Percentiles rank a stretch among this genome's conserved stretches.
Evolutionary conservation across 2,797 vertebrate species (phyloP).

Genomic region (Hemitrygon akajei): DNA sequence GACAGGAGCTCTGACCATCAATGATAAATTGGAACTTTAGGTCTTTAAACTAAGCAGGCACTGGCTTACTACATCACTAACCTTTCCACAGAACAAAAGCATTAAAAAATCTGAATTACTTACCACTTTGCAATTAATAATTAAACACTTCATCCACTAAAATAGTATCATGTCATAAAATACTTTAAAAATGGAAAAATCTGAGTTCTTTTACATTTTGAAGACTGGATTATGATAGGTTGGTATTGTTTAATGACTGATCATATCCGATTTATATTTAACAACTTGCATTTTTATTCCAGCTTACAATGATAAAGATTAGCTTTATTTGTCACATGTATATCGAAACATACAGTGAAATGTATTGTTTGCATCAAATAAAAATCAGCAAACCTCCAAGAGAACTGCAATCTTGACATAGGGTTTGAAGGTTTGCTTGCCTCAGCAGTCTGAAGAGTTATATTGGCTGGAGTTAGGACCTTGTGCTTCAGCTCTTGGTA

Average conservation of each 20-base stretch:
- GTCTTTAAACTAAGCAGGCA: background rate
- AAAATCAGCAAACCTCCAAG: too few relatives aligned
- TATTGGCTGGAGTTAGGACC: too few relatives aligned
- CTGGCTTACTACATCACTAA: background rate
- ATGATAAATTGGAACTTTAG: background rate
- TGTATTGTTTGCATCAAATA: too few relatives aligned
- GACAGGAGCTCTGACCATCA: background rate
- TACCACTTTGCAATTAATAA: background rate
- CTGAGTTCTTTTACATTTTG: background rate
- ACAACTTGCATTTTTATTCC: background rate
- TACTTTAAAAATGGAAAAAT: background rate
- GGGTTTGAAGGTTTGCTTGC: too few relatives aligned
- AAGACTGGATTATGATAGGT: background rate
- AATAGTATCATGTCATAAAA: background rate
- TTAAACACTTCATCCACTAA: background rate
- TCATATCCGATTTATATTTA: background rate
- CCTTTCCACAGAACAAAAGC: background rate
- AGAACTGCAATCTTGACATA: too few relatives aligned
- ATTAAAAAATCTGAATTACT: background rate
- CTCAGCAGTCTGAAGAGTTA: too few relatives aligned
- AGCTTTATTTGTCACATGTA: too few relatives aligned
- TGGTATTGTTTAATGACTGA: background rate
- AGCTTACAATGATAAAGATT: background rate
- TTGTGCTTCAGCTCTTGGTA: too few relatives aligned
- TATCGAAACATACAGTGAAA: too few relatives aligned